Base-by-base conservation (phyloP, 1,140 invertebrate genomes). In the Zaprionus ornatus region DNA sequence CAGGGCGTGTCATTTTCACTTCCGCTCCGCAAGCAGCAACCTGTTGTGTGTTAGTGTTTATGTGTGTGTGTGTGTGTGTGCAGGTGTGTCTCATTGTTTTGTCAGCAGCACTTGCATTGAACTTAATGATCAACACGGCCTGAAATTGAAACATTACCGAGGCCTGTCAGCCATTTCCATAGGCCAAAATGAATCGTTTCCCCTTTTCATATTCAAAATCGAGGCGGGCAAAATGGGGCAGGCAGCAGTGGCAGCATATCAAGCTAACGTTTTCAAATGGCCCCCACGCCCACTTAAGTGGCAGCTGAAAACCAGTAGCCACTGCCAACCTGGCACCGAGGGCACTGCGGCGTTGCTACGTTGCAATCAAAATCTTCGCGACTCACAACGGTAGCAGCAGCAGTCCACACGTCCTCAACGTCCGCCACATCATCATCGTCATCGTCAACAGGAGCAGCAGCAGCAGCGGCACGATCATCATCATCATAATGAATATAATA, bases 181-280 rank as follows among this genome's bases (percentile, higher is more conserved):
- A 71, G 52, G 78, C 78, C 59, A 82, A 85, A 85, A 85, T 69
- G 80, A 84, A 85, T 85, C 69, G 82, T 76, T 85, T 86, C 82
- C 82, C 29, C 29, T 32, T 85, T 73, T 77, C 74, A 77, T 77
- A 77, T 77, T 77, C 73, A 77, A 77, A 73, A 77, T 77, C 57
- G 25, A 61, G 67, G 63, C 74, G 42, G 69, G 40, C 50, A 21
- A 50, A 50, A 27, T 59, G 37, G 55, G 66, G 66, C 56, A 50
- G 17, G 57, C 62, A 27, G 25, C 32, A 12, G 9, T 15, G 6
- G 35, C 32, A 42, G 23, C 63, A 67, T 54, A 79, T 75, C 62
- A 78, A 66, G 72, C 79, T 27, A 85, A 81, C 70, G 42, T 85
- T 85, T 85, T 85, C 82, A 78, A 85, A 85, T 75, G 78, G 21